These are phyloP conservation scores for Cataglyphis rosenhaueri DNA, from an alignment of 2,888 invertebrate species.

Conservation along the genomic window DNA sequence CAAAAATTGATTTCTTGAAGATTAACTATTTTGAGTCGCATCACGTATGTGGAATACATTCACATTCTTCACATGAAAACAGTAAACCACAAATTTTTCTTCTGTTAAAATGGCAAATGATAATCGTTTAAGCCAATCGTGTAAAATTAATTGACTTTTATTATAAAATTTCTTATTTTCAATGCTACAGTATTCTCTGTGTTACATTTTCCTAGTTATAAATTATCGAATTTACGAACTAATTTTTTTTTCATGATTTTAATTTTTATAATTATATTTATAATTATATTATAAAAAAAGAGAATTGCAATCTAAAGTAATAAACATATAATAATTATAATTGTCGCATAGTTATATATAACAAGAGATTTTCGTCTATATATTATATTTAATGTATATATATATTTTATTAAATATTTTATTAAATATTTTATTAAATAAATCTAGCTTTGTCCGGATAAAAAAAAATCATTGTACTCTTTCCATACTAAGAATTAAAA, in stretches of 20 bases:
- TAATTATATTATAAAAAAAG: neutral
- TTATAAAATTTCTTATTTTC: constrained; percentile 21
- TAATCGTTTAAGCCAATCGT: neutral
- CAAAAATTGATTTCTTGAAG: neutral
- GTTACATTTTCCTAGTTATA: neutral
- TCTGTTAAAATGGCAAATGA: neutral
- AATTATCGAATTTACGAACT: neutral
- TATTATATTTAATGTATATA: neutral
- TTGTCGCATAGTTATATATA: neutral
- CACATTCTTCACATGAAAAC: constrained; percentile 10
- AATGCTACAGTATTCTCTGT: neutral
- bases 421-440: neutral
- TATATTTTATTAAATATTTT: neutral
- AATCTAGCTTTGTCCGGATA: neutral
- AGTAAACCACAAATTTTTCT: constrained; percentile 11
- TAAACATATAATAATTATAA: neutral
- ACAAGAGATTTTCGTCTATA: too few species aligned
- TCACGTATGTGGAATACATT: neutral
- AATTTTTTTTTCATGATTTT: neutral
- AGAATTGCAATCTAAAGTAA: neutral
- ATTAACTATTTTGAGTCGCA: neutral
- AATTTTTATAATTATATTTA: neutral
- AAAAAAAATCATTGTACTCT: neutral
- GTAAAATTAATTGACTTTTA: constrained; percentile 55
- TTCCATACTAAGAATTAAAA: neutral